Conservation (phyloP, 2,797 vertebrate genomes). For the Meriones psammophilus region DNA sequence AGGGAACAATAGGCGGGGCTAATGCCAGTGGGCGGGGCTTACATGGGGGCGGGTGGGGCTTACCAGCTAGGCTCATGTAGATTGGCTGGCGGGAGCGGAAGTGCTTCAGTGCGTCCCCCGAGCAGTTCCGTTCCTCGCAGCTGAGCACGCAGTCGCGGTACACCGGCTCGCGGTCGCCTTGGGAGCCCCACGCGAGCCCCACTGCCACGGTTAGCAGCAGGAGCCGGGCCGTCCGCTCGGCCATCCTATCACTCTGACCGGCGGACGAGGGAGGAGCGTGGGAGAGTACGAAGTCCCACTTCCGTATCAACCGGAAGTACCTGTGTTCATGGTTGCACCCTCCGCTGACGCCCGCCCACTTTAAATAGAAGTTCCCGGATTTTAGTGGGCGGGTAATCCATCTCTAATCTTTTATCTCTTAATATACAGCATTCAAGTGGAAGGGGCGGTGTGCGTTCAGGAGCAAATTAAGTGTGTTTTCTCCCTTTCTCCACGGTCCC, state of each 20-base stretch:
- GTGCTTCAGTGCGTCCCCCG: slow-evolving; percentile 92
- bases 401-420: background rate
- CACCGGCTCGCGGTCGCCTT: slow-evolving; percentile 96
- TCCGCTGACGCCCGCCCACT: slow-evolving; percentile 34
- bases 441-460: background rate
- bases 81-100: slow-evolving; percentile 95
- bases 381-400: slow-evolving; percentile 34
- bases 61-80: slow-evolving; percentile 97
- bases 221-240: slow-evolving; percentile 87
- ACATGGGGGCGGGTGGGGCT: background rate
- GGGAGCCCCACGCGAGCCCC: slow-evolving; percentile 88
- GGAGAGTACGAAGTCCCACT: slow-evolving; percentile 43
- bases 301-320: slow-evolving; percentile 82
- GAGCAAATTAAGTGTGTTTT: background rate
- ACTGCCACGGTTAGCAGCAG: slow-evolving; percentile 85
- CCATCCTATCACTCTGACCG: slow-evolving; percentile 87
- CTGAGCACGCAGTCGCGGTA: slow-evolving; percentile 95
- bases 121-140: slow-evolving; percentile 96
- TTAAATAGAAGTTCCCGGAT: slow-evolving; percentile 68
- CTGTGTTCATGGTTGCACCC: background rate
- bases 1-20: background rate
- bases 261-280: slow-evolving; percentile 79
- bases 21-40: background rate
- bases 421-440: slow-evolving; percentile 16
- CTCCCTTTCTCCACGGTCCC: background rate